A percentile compares a stretch with the other conserved stretches of the same genome.
phyloP scores from a whole-genome alignment of 2,113 vertebrate species.

The Hirundichthys speculiger region DNA sequence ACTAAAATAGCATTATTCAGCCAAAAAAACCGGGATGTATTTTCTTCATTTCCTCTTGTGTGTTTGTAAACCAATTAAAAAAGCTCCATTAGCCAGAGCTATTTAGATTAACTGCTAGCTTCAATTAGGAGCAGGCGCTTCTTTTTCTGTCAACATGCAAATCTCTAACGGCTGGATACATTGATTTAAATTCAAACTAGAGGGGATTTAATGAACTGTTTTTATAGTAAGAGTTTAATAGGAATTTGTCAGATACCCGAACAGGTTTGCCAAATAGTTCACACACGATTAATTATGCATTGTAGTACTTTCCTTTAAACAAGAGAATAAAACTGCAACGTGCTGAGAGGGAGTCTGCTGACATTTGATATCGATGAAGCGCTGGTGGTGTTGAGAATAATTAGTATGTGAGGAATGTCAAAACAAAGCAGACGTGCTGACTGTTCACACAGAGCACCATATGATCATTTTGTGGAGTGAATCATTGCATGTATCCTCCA shows the following conservation, averaged over 20 bases:
- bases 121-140: constrained; percentile 76
- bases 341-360: constrained; percentile 7
- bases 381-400: constrained; percentile 18
- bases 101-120: constrained; percentile 78
- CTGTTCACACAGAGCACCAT: neutral
- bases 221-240: constrained; percentile 78
- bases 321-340: constrained; percentile 19
- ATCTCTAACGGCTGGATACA: constrained; percentile 80
- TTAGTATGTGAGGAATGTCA: neutral
- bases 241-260: constrained; percentile 70
- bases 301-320: constrained; percentile 63
- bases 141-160: constrained; percentile 65
- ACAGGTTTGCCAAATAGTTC: constrained; percentile 76
- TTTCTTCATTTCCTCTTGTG: constrained; percentile 43
- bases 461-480: neutral
- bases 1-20: constrained; percentile 37
- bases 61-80: constrained; percentile 76
- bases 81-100: constrained; percentile 74
- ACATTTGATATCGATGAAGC: constrained; percentile 23
- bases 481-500: neutral
- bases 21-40: constrained; percentile 52
- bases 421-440: neutral
- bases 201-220: constrained; percentile 84
- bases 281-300: constrained; percentile 75
- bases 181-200: constrained; percentile 85